Conservation (phyloP, 2,888 invertebrate genomes). For the Dryobotodes eremita region DNA sequence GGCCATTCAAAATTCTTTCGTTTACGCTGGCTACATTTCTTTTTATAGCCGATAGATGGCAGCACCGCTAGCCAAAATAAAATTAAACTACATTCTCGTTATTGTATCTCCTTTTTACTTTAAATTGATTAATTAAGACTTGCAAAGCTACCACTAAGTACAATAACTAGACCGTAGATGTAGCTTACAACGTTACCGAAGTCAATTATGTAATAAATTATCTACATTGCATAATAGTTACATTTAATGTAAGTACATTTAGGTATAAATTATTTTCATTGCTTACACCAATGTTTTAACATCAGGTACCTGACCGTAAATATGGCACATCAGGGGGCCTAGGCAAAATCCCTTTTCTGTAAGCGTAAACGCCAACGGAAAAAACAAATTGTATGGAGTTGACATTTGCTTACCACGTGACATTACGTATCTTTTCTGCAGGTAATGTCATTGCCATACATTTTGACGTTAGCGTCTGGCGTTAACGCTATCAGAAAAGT, state of each 20-base stretch:
- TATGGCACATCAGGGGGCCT: background rate
- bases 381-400: too few species aligned
- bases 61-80: slow-evolving; percentile 13
- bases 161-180: slow-evolving; percentile 84
- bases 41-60: slow-evolving; percentile 3
- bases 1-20: background rate
- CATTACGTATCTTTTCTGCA: too few species aligned
- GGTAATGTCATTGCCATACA: too few species aligned
- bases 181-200: slow-evolving; percentile 82
- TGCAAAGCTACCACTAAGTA: slow-evolving; percentile 84
- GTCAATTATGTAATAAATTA: slow-evolving; percentile 83
- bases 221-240: slow-evolving; percentile 71
- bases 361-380: too few species aligned
- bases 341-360: too few species aligned
- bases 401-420: too few species aligned
- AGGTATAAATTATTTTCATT: slow-evolving; percentile 65
- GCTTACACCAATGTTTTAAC: slow-evolving; percentile 51
- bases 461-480: too few species aligned
- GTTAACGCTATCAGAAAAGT: too few species aligned
- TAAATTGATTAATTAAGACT: slow-evolving; percentile 67
- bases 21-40: background rate
- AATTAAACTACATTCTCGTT: slow-evolving; percentile 9
- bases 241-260: slow-evolving; percentile 62
- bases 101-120: slow-evolving; percentile 6
- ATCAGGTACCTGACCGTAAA: slow-evolving; percentile 9